Percentiles rank a stretch among this genome's conserved stretches.
These are phyloP conservation scores for Drosophila suzukii DNA, from an alignment of 1,140 invertebrate species.

Conservation along the genomic window DNA sequence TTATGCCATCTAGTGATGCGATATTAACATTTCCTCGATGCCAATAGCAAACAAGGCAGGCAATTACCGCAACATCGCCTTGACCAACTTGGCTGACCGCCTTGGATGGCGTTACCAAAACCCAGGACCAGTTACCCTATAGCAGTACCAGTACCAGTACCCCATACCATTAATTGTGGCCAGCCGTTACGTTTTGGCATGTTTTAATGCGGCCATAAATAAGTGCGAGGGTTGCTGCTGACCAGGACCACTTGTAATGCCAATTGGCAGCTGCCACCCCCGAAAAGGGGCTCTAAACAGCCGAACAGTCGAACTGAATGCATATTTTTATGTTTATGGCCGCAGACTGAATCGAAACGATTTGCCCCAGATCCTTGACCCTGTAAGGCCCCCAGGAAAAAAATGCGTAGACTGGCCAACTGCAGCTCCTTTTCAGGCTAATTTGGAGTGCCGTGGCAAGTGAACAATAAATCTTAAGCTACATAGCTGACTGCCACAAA, in stretches of 20 bases:
- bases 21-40: constrained; percentile 56
- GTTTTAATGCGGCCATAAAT: constrained; percentile 79
- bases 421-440: constrained; percentile 5
- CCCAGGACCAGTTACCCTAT: background rate
- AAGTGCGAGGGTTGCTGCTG: constrained; percentile 62
- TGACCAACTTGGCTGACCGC: constrained; percentile 56
- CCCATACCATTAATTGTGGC: constrained; percentile 57
- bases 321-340: constrained; percentile 47
- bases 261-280: constrained; percentile 48
- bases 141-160: constrained; percentile 5
- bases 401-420: constrained; percentile 7
- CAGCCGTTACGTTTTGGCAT: constrained; percentile 58
- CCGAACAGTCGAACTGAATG: constrained; percentile 39
- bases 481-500: constrained; percentile 24
- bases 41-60: constrained; percentile 49
- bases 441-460: constrained; percentile 11
- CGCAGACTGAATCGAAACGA: constrained; percentile 8
- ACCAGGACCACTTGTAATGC: constrained; percentile 37
- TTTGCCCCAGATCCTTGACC: constrained; percentile 21
- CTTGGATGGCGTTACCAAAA: constrained; percentile 18
- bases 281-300: constrained; percentile 47
- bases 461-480: constrained; percentile 66
- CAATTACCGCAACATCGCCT: constrained; percentile 77
- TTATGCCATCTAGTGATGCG: constrained; percentile 60
- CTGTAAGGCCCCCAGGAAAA: background rate